Conservation (phyloP, 1,140 invertebrate genomes). For the Polypedilum pembai region DNA sequence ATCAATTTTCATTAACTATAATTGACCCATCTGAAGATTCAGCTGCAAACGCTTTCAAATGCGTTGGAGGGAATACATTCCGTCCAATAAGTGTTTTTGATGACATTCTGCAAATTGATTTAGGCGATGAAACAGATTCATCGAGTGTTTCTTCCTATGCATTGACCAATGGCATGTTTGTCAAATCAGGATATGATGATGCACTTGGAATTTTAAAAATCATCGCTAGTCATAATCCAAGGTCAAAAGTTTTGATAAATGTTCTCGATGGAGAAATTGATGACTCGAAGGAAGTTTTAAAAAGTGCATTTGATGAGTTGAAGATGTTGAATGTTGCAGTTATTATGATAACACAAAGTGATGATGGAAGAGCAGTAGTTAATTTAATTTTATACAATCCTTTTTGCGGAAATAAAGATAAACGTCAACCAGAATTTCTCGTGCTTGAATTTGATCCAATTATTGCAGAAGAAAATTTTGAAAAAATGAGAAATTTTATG, state of each 20-base stretch:
- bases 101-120: background rate
- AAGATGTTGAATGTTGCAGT: background rate
- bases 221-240: background rate
- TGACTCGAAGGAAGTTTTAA: background rate
- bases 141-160: background rate
- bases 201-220: slow-evolving; percentile 4
- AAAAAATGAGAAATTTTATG: background rate
- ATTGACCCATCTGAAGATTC: background rate
- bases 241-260: background rate
- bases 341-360: background rate
- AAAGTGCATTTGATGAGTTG: background rate
- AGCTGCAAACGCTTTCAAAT: background rate
- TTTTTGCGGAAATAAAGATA: background rate
- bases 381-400: background rate
- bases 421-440: background rate
- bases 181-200: background rate
- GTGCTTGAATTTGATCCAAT: background rate
- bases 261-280: background rate
- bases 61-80: background rate
- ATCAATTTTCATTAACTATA: background rate
- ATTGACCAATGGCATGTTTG: background rate
- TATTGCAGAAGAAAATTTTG: background rate
- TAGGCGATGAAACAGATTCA: background rate
- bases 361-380: background rate
- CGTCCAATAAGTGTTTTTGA: background rate